Conservation (phyloP, 2,113 vertebrate genomes). For the Chinchilla lanigera region DNA sequence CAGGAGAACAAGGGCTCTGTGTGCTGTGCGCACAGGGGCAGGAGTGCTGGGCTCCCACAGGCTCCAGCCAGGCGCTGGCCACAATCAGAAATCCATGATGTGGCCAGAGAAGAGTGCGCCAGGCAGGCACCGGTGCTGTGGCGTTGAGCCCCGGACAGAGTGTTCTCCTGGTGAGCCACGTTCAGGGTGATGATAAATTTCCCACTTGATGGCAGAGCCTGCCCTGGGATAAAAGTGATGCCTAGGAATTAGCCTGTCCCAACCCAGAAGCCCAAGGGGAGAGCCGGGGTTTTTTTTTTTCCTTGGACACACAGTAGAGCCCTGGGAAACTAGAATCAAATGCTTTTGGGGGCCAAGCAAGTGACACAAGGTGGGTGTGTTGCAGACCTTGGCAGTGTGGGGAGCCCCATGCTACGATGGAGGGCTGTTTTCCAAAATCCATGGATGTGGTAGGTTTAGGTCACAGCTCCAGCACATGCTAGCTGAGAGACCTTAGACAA, state of each 20-base stretch:
- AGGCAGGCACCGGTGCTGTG: accelerated
- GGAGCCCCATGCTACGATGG: accelerated
- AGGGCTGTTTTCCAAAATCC: not conserved
- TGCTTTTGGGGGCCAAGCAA: not conserved
- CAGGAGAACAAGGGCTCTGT: constrained; percentile 61
- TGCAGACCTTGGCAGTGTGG: not conserved
- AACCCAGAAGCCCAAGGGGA: not conserved
- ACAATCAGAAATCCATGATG: not conserved
- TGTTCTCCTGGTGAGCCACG: accelerated
- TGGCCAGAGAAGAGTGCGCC: not conserved
- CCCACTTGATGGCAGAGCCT: not conserved
- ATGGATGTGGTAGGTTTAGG: not conserved
- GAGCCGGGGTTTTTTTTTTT: not conserved
- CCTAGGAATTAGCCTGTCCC: not conserved
- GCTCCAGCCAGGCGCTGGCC: constrained; percentile 17
- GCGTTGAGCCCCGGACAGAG: not conserved
- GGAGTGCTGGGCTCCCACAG: not conserved
- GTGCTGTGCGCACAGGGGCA: not conserved
- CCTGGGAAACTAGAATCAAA: not conserved
- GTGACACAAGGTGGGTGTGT: not conserved
- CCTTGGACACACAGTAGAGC: not conserved
- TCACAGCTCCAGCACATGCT: not conserved
- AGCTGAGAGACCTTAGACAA: not conserved
- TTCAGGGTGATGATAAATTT: no score
- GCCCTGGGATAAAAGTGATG: not conserved